Percentiles rank a stretch among this genome's conserved stretches.
phyloP scores from a whole-genome alignment of 2,113 vertebrate species.

The Isichthys henryi region DNA sequence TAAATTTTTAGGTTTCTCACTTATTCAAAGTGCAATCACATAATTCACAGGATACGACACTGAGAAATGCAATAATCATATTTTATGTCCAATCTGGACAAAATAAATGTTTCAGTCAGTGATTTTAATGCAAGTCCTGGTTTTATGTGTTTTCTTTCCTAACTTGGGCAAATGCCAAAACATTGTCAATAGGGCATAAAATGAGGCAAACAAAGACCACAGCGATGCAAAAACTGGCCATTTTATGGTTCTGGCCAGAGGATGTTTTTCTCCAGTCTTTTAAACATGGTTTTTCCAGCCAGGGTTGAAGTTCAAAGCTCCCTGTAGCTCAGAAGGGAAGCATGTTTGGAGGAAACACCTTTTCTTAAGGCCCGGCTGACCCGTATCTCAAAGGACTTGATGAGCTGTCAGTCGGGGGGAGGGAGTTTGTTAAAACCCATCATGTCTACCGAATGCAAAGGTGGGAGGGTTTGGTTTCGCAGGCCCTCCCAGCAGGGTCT shows the following conservation, averaged over 20 bases:
- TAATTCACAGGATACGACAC: background rate
- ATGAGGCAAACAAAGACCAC: background rate
- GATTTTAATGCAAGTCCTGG: background rate
- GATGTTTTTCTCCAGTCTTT: conserved; percentile 8
- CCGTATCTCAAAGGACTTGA: conserved; percentile 46
- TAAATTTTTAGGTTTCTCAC: background rate
- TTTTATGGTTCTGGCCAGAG: background rate
- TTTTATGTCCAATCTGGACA: background rate
- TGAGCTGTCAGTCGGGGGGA: conserved; percentile 26
- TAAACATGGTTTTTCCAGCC: background rate
- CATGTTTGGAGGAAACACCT: conserved; percentile 38
- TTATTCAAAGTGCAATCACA: background rate
- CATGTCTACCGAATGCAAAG: conserved; percentile 8
- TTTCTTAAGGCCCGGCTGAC: conserved; percentile 47
- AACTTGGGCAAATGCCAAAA: background rate
- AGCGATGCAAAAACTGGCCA: background rate
- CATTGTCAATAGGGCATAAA: background rate
- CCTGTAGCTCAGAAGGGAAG: conserved; percentile 29
- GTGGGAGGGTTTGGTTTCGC: background rate
- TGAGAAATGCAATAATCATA: background rate
- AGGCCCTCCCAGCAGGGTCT: background rate
- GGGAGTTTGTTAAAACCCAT: background rate
- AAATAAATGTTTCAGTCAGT: background rate
- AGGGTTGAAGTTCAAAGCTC: conserved; percentile 26
- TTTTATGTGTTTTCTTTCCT: background rate